phyloP scores from a whole-genome alignment of 2,797 vertebrate species.

The Anomalospiza imberbis region DNA sequence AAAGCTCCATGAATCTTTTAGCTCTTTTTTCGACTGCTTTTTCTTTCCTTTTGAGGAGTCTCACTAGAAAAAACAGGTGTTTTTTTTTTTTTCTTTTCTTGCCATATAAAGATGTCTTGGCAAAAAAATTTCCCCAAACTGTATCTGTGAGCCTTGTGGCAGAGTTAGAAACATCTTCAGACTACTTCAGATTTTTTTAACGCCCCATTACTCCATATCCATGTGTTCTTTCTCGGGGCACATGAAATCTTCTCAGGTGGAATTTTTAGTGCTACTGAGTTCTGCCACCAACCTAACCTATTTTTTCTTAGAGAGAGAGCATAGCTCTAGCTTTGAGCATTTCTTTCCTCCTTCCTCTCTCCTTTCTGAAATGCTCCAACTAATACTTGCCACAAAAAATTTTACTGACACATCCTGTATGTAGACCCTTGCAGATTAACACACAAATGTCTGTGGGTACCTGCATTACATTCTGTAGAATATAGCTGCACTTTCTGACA shows the following conservation, averaged over 20 bases:
- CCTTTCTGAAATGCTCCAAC: neutral
- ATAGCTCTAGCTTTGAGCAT: neutral
- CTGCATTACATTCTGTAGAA: neutral
- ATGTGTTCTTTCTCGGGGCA: neutral
- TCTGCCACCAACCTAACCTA: neutral
- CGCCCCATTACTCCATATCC: neutral
- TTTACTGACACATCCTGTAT: neutral
- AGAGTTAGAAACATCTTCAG: neutral
- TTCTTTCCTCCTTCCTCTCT: neutral
- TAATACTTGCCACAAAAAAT: neutral
- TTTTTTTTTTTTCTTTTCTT: neutral
- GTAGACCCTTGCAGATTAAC: neutral
- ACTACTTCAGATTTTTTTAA: neutral
- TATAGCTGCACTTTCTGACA: neutral
- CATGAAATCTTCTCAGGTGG: neutral
- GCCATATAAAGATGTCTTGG: neutral
- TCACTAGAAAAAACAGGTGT: neutral
- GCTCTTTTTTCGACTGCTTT: neutral
- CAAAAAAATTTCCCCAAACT: neutral
- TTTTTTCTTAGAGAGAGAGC: neutral
- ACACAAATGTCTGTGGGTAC: neutral
- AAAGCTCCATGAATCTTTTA: neutral
- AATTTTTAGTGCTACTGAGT: neutral
- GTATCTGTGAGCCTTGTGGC: neutral
- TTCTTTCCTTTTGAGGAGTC: neutral